Base-by-base conservation (phyloP, 1,140 invertebrate genomes). In the Prorops nasuta region DNA sequence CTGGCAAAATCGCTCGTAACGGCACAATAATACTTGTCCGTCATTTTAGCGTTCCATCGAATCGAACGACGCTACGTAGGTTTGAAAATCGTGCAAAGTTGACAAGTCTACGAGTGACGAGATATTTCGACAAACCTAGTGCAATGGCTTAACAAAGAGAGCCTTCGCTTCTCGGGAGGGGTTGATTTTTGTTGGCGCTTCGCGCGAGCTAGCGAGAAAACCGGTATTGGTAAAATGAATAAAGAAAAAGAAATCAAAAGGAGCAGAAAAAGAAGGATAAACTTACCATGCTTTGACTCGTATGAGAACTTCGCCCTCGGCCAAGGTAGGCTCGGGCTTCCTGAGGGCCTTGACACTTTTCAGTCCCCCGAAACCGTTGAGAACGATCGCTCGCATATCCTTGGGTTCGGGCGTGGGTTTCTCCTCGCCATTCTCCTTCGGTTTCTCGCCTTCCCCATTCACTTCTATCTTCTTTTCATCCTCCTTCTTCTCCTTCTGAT, bases 231-330 rank as follows among this genome's bases (percentile, higher is more conserved):
- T n/a, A n/a, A n/a, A 10, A 6, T 28, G 24, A 44, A 51, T 24
- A 40, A 50, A 22, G 40, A 49, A 51, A 35, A 39, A 34, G 9
- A 44, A 34, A 28, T 22, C 4, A 1, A 43, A 52, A 43, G 10
- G 28, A 32, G 14, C 17, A 12, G 18, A 21, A 35, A 51, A 47
- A n/a, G 10, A 38, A 38, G 9, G 31, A 49, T 16, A 31, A 31
- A 85, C 87, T 89, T 69, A 94, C 91, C 90, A 92, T 63, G 89
- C 87, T 76, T 88, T 90, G 32, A 92, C 89, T 54, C 88, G 80
- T 62, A 93, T 89, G 16, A 92, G 80, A 45, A 93, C 86, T 71
- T 93, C 90, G 38, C 88, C 89, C 65, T 91, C 87, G 47, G 69
- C 81, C 14, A 85, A 72, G 19, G 81, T 81, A 6, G 89, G 86